Evolutionary conservation across 92 coral and sea anemone species (phyloP).

Genomic region (Porites rus): DNA sequence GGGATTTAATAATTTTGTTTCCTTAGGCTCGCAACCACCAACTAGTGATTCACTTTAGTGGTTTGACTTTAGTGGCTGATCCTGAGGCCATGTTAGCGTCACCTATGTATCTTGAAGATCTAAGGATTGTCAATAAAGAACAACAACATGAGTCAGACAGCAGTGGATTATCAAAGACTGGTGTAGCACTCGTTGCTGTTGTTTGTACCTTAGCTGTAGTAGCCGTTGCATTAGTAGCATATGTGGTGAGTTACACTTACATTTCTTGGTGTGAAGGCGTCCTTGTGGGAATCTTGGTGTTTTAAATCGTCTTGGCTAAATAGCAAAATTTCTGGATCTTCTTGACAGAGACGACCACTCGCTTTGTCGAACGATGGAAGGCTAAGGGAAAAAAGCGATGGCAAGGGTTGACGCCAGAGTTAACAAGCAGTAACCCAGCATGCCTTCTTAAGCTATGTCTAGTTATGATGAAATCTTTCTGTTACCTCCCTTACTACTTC

Average conservation of each 20-base stretch:
- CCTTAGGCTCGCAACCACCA: conserved; percentile 72
- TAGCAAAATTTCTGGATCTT: neutral
- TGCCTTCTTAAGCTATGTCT: no score
- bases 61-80: conserved; percentile 68
- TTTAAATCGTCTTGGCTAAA: neutral
- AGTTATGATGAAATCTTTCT: no score
- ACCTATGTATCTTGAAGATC: conserved; percentile 45
- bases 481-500: no score
- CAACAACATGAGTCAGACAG: neutral
- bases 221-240: conserved; percentile 37
- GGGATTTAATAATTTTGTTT: neutral
- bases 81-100: conserved; percentile 68
- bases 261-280: neutral
- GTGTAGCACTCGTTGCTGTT: conserved; percentile 72
- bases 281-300: neutral
- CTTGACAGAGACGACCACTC: no score
- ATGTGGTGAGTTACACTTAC: conserved; percentile 4
- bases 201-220: conserved; percentile 43
- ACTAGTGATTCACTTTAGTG: conserved; percentile 71
- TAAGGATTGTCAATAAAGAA: conserved; percentile 11
- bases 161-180: conserved; percentile 46
- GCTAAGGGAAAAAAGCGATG: no score
- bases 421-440: no score
- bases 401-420: no score
- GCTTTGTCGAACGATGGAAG: no score